Evolutionary conservation across 1,140 invertebrate genomes (phyloP).

Genomic region (Ips nitidus): DNA sequence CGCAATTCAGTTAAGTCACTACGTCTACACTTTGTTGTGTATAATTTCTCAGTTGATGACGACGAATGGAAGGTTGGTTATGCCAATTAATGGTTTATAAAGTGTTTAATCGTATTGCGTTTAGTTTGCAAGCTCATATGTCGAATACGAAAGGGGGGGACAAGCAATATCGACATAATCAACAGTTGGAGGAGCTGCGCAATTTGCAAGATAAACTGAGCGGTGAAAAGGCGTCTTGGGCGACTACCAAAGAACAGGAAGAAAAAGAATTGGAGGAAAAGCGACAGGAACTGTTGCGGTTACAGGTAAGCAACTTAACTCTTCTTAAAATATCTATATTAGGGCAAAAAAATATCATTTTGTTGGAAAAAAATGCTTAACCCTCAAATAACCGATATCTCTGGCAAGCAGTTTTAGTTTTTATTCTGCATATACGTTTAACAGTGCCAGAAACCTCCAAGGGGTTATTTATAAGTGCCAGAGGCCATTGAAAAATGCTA

Average conservation of each 20-base stretch:
- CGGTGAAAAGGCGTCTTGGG: constrained; percentile 78
- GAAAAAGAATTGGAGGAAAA: constrained; percentile 68
- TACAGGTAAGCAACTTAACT: constrained; percentile 52
- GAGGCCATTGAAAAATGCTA: too few relatives aligned
- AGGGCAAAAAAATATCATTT: not conserved
- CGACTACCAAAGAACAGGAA: constrained; percentile 63
- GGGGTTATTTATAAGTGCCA: too few relatives aligned
- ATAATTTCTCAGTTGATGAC: constrained; percentile 85
- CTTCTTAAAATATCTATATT: too few relatives aligned
- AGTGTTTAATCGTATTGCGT: not conserved
- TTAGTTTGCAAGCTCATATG: constrained; percentile 67
- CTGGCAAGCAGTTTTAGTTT: too few relatives aligned
- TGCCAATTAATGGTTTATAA: not conserved
- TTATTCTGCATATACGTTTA: too few relatives aligned
- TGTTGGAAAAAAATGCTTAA: constrained; percentile 8
- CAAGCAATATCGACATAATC: constrained; percentile 66
- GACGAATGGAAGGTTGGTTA: constrained; percentile 71
- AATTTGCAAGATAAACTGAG: constrained; percentile 76
- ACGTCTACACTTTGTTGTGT: constrained; percentile 78
- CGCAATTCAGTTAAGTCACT: constrained; percentile 75
- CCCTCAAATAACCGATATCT: not conserved
- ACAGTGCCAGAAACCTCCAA: too few relatives aligned
- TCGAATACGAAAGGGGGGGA: constrained; percentile 58
- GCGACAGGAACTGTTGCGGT: constrained; percentile 58
- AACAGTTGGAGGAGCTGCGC: constrained; percentile 71